phyloP scores from a whole-genome alignment of 2,113 vertebrate genomes.

The Xyliphius kryptos region DNA sequence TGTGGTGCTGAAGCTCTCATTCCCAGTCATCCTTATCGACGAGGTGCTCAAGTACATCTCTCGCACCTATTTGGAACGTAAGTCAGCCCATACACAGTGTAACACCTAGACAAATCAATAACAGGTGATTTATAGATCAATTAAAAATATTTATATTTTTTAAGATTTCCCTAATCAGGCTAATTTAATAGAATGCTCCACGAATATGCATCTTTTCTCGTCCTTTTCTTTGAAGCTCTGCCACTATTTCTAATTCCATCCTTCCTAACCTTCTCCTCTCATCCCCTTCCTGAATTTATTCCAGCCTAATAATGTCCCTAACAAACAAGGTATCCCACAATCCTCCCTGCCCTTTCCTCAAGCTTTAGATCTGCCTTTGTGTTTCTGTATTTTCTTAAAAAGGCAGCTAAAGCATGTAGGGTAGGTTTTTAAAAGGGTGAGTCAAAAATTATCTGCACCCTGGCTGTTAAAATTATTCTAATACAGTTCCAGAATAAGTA shows the following conservation, averaged over 20 bases:
- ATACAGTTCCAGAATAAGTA: too few species aligned
- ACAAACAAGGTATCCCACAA: constrained; percentile 50
- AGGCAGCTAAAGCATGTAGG: too few species aligned
- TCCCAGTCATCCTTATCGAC: constrained; percentile 82
- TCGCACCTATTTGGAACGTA: constrained; percentile 85
- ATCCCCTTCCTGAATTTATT: constrained; percentile 30
- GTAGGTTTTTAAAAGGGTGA: too few species aligned
- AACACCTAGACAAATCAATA: neutral
- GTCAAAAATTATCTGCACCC: too few species aligned
- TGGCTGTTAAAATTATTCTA: too few species aligned
- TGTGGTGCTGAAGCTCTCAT: constrained; percentile 81
- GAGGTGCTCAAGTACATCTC: constrained; percentile 84
- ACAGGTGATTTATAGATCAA: too few species aligned
- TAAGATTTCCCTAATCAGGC: too few species aligned
- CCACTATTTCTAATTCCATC: neutral
- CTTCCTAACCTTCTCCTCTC: neutral
- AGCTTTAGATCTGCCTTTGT: too few species aligned
- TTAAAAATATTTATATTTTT: too few species aligned
- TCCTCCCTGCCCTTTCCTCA: constrained; percentile 14
- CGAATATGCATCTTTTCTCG: too few species aligned
- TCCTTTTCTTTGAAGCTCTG: neutral
- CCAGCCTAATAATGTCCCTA: constrained; percentile 53
- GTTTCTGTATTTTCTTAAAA: too few species aligned
- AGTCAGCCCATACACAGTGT: too few species aligned
- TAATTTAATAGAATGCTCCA: neutral